These are phyloP conservation scores for Capitulum mitella DNA, from an alignment of 2,888 invertebrate species.

Conservation along the genomic window DNA sequence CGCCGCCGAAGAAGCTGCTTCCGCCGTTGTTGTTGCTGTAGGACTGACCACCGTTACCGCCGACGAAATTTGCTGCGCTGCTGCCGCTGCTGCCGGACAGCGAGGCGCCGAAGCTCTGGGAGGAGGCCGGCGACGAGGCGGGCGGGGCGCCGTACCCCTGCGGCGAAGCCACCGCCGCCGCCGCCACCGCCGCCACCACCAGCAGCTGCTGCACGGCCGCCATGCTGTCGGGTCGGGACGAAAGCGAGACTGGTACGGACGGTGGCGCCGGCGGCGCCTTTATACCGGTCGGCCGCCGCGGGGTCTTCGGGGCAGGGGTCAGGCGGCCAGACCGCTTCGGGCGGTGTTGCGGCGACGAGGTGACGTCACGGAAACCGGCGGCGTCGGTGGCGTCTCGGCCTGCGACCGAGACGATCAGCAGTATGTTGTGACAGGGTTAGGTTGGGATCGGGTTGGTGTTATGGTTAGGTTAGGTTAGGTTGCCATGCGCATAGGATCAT, in stretches of 20 bases:
- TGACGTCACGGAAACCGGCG: no score
- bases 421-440: no score
- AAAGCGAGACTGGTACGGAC: neutral
- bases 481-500: no score
- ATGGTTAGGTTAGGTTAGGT: no score
- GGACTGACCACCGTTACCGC: neutral
- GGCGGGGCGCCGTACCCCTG: neutral
- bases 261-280: neutral
- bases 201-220: neutral
- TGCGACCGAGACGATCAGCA: no score
- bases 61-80: neutral
- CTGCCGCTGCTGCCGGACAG: neutral
- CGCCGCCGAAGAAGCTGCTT: neutral
- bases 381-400: no score
- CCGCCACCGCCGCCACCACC: slow-evolving; percentile 1
- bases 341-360: no score
- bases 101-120: neutral
- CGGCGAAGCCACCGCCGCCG: neutral
- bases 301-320: neutral
- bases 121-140: neutral
- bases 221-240: neutral
- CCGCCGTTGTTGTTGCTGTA: neutral
- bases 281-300: neutral
- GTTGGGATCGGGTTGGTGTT: no score
- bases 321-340: no score